Conservation (phyloP, 2,888 invertebrate species). For the Cosmorhoe ocellata region DNA sequence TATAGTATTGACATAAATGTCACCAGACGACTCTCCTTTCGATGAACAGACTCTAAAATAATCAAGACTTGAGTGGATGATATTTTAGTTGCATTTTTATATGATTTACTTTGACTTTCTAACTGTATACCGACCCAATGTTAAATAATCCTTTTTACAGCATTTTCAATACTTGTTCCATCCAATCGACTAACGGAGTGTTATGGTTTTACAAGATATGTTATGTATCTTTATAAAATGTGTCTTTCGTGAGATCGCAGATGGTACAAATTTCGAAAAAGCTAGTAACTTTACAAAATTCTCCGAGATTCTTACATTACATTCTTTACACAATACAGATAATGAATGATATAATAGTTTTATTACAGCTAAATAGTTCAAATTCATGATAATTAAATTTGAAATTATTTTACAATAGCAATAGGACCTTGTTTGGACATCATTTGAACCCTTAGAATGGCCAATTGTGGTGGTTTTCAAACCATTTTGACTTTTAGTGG, state of each 20-base stretch:
- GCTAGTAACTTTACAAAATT: no score
- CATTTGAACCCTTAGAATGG: conserved; percentile 15
- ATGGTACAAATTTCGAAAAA: no score
- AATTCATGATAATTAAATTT: conserved; percentile 33
- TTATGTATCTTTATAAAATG: no score
- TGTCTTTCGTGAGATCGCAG: no score
- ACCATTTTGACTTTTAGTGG: no score
- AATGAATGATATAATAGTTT: conserved; percentile 31
- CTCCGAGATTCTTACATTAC: conserved; percentile 22
- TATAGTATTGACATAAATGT: no score
- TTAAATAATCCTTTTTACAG: conserved; percentile 5
- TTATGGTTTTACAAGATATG: no score
- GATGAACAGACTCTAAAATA: no score
- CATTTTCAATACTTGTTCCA: neutral
- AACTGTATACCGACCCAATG: conserved; percentile 15
- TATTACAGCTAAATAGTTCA: conserved; percentile 29
- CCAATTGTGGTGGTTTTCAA: neutral
- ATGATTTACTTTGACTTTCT: no score
- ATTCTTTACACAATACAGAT: conserved; percentile 16
- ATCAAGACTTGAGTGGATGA: no score
- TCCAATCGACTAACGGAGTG: neutral
- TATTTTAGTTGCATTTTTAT: no score
- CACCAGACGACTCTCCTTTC: no score
- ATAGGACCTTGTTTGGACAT: conserved; percentile 38
- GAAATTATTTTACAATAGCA: conserved; percentile 40